Evolutionary conservation across 2,113 vertebrate genomes (phyloP), one percentile per base, ranked within the genome.

Genomic region (Tricholaema leucomelas): DNA sequence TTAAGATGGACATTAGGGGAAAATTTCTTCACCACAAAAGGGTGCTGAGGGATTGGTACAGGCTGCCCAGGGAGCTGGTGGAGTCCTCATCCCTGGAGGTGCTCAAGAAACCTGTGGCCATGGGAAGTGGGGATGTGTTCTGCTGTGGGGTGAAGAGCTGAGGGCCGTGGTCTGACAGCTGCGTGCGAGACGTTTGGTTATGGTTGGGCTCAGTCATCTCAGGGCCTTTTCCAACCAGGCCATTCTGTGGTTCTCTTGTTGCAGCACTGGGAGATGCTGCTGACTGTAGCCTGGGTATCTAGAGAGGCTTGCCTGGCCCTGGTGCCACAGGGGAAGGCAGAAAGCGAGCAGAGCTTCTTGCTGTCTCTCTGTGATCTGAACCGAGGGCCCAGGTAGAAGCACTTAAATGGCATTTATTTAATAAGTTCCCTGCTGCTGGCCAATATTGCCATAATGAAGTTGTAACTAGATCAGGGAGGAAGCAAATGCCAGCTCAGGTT

Each of bases 381-480:
- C 85, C 58, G 89, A 25, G 69, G 82, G 76, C 75, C 83, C 87
- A 91, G 88, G 87, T 89, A 96, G 93, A 93, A 95, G 72, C 42
- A 72, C 96, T 90, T 95, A 97, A 96, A 94, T 96, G 93, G 89
- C 94, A 96, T 96, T 97, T 95, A 97, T 97, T 97, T 97, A 87
- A 97, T 98, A 97, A 95, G 93, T 95, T 94, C 84, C 92, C 95
- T 94, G 70, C 87, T 93, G 94, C 93, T 95, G 91, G 92, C 92
- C 96, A 93, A 96, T 97, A 96, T 93, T 94, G 87, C 78, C 91
- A 74, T 97, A 97, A 97, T 97, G 94, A 97, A 96, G 96, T 96
- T 87, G 85, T 96, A 97, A 97, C 96, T 97, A 96, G 90, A 97
- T 96, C 95, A 88, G 73, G 73, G 81, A 74, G 91, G 92, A 97